Base-by-base conservation (phyloP, 2,888 invertebrate genomes). In the Pediacus dermestoides region DNA sequence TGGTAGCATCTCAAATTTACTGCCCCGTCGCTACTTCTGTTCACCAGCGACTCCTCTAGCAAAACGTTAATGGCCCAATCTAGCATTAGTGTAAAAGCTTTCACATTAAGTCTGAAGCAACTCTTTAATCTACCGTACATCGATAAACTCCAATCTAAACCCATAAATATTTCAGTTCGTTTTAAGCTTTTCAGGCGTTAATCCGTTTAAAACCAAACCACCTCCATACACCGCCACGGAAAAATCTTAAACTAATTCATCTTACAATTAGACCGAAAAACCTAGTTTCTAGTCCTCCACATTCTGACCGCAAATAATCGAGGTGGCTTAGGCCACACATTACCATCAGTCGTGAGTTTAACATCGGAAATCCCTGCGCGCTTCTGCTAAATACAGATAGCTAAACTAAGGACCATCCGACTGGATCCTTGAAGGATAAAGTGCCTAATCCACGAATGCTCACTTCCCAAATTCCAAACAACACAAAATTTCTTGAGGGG, bases 341-440 rank as follows among this genome's bases (percentile, higher is more conserved):
- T 44, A 49, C 42, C 44, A 37, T 40, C 40, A 32, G 13, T 28
- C 10, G 8, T 23, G 9, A 9, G 10, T 23, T 23, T 23, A 28
- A 28, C 13, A 13, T 28, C 8, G n/a, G 58, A 64, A 64, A 65
- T 64, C 64, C 65, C 54, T 50, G 51, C 51, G 55, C 57, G 61
- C 39, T 37, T 49, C 65, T 66, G 66, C 59, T 55, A 61, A 60
- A 60, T 61, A 63, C 61, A 61, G 63, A 63, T 63, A 65, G 63
- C 63, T 63, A 61, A 63, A 63, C 55, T 56, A 52, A 48, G 53
- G 55, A 54, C 50, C 49, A 52, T 55, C 55, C 46, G 39, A 27
- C 46, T 39, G 56, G 55, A 56, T 56, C 30, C 31, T 36, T 40
- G 26, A 27, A 33, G 13, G 27, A 16, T 33, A 46, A 28, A 28